Evolutionary conservation across 2,888 invertebrate species (phyloP).

Genomic region (Tetropium fuscum): DNA sequence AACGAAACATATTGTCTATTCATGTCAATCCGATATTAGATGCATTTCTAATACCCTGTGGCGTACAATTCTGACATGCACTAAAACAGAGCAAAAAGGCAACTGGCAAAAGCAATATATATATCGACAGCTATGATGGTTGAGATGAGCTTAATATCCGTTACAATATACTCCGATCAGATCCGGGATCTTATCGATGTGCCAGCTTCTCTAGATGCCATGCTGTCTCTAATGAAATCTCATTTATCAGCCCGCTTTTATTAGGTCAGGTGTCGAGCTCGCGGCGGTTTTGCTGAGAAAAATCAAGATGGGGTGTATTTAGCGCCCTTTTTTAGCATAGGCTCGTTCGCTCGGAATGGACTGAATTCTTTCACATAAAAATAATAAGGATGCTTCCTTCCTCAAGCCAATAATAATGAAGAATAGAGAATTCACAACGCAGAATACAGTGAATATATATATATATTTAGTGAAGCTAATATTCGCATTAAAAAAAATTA

Average conservation of each 20-base stretch:
- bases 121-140: conserved; percentile 41
- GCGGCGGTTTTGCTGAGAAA: no score
- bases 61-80: conserved; percentile 8
- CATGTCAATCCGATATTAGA: conserved; percentile 3
- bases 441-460: no score
- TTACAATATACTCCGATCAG: conserved; percentile 36
- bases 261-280: conserved; percentile 23
- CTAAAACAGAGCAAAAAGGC: conserved; percentile 8
- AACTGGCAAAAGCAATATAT: conserved; percentile 41
- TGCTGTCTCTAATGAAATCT: conserved; percentile 17
- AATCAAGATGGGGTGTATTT: no score
- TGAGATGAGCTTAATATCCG: conserved; percentile 41
- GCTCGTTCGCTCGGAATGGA: no score
- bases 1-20: background rate
- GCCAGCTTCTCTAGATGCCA: conserved; percentile 2
- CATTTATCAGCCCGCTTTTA: conserved; percentile 21
- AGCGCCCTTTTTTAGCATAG: no score
- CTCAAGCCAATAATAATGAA: no score
- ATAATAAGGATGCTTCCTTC: no score
- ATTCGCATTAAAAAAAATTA: no score
- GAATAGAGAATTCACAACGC: no score
- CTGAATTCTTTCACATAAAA: no score
- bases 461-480: no score
- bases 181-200: conserved; percentile 12
- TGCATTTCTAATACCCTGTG: conserved; percentile 16